Base-by-base conservation (phyloP, 2,888 invertebrate species). In the Lasius fuliginosus region DNA sequence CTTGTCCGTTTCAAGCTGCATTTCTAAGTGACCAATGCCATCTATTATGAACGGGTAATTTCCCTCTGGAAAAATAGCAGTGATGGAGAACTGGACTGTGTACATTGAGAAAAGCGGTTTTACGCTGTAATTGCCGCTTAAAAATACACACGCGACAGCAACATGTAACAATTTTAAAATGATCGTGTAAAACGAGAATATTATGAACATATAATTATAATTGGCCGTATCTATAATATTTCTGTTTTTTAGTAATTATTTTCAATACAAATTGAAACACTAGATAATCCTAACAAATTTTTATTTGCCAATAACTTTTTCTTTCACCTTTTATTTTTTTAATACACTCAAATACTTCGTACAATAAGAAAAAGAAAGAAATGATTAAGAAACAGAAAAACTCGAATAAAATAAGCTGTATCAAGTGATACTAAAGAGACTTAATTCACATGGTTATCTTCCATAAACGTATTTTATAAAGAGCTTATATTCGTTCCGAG, bases 41-140 rank as follows among this genome's bases (percentile, higher is more conserved):
- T 83, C 73, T 81, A 62, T 83, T 77, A 83, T 60, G 60, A 49
- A 68, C 65, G 42, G 36, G 40, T 64, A 83, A 83, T 83, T 83
- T 83, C 67, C 53, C 11, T 36, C 58, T 64, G 77, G 60, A 49
- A 68, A 81, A 81, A 81, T 33, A 42, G n/a, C 40, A 12, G 60
- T 73, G 73, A 73, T 46, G 73, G 12, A 73, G 46, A 46, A 62
- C 36, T 69, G 36, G 23, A 18, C 60, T 49, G 73, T n/a, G 23
- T n/a, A 46, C 46, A 62, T 49, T 73, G 15, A 62, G 73, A 36
- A 27, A 62, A 65, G 64, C 65, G 40, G 62, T 23, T 79, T 56
- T 30, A 79, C 64, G 23, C 11, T 23, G 30, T 58, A 65, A 73
- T 64, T 65, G 27, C 58, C 46, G 58, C 33, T 71, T 71, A 71